Evolutionary conservation across 2,888 invertebrate genomes (phyloP).

Genomic region (Pachydiplax longipennis): DNA sequence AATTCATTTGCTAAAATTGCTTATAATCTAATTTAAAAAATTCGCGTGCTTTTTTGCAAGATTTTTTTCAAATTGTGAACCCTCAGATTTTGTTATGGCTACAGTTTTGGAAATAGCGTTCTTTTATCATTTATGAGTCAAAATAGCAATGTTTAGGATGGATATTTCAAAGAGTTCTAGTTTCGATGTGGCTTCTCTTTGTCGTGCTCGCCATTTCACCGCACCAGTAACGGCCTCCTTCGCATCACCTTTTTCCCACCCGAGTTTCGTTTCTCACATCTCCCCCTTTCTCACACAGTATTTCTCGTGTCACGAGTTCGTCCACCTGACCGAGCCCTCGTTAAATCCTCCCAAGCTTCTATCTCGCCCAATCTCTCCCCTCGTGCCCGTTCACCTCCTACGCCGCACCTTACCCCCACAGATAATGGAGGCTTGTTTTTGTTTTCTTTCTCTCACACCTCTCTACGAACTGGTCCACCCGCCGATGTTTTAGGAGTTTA

Average conservation of each 20-base stretch:
- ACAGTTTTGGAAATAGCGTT: too few species aligned
- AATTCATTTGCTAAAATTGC: too few species aligned
- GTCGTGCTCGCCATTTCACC: not conserved
- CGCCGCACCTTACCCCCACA: not conserved
- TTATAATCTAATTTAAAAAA: too few species aligned
- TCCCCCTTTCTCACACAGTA: not conserved
- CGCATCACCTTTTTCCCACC: not conserved
- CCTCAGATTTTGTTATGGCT: too few species aligned
- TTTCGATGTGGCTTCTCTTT: too few species aligned
- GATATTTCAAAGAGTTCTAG: too few species aligned
- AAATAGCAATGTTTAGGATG: too few species aligned
- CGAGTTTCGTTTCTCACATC: not conserved
- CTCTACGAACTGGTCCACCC: not conserved
- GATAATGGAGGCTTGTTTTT: not conserved
- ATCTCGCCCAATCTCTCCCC: not conserved
- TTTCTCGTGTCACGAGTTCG: slow-evolving; percentile 1
- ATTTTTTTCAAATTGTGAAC: too few species aligned
- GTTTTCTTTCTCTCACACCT: not conserved
- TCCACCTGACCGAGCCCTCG: not conserved
- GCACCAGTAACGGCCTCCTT: not conserved
- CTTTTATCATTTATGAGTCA: too few species aligned
- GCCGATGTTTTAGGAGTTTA: not conserved
- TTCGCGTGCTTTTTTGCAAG: too few species aligned
- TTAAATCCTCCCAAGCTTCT: not conserved
- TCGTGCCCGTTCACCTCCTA: not conserved